Base-by-base conservation (phyloP, 2,888 invertebrate genomes). In the Nemotelus nigrinus region DNA sequence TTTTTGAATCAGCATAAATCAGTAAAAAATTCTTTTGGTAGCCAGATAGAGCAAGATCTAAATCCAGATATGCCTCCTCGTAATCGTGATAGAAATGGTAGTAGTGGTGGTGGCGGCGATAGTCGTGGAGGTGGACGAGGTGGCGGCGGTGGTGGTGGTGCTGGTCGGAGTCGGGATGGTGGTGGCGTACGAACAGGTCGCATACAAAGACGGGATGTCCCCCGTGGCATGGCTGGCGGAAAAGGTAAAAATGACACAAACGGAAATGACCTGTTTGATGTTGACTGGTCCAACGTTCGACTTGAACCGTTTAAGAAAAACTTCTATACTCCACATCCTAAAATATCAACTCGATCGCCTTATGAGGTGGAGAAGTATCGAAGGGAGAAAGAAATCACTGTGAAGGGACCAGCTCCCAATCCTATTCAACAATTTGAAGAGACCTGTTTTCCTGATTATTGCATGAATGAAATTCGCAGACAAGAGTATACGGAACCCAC, bases 351-450 rank as follows among this genome's bases (percentile, higher is more conserved):
- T 77, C 89, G 92, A 80, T 89, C 91, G 48, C 88, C 91, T 47
- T 90, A 90, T 81, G 94, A 94, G 83, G 91, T 95, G 3, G 91
- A 93, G 83, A 88, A 89, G 67, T 95, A 90, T 84, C 89, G 93
- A 82, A 88, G 88, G 72, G 86, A 89, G 58, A 90, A 93, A 84
- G 92, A 94, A 85, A 93, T 96, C 76, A 93, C 94, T 2, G 89
- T 94, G 0, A 91, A 92, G 82, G 96, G 95, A 50, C 87, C 89
- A 0, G 89, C 93, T 39, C 94, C 94, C 0, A 92, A 93, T 83
- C 94, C 95, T 3, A 93, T 95, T 79, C 91, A 93, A 83, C 89
- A 89, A 80, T 96, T 96, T 87, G 92, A 92, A 80, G 95, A 96
- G 86, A 93, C 92, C 10, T 91, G 91, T 82, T 94, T 95, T 83